phyloP scores from a whole-genome alignment of 2,113 vertebrate genomes.

The Phasianus colchicus region DNA sequence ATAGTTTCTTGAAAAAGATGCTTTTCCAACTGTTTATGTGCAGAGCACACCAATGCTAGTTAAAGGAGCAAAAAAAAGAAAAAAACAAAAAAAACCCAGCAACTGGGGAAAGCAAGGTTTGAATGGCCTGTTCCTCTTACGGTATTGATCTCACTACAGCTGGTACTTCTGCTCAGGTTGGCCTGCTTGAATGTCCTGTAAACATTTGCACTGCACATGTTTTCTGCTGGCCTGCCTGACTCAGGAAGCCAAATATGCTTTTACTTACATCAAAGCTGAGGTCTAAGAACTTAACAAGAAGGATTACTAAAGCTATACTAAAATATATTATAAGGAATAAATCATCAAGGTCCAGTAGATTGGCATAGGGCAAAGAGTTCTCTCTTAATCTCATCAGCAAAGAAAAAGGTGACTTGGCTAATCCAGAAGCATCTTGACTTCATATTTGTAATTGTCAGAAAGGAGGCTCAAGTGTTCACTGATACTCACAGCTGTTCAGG shows the following conservation, averaged over 20 bases:
- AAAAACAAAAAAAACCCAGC: background rate
- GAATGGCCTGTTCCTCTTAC: background rate
- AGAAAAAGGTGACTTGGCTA: background rate
- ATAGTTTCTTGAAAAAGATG: background rate
- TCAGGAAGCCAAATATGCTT: background rate
- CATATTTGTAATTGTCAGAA: background rate
- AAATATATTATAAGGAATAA: background rate
- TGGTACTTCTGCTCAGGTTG: background rate
- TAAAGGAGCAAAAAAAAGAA: background rate
- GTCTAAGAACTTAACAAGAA: background rate
- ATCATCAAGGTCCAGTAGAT: background rate
- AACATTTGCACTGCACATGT: background rate
- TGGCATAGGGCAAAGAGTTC: background rate
- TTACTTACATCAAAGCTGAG: background rate
- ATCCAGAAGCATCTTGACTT: background rate
- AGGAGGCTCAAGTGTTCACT: background rate
- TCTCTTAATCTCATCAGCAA: background rate
- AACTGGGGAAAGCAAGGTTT: background rate
- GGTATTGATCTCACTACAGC: background rate
- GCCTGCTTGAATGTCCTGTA: background rate
- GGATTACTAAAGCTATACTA: background rate
- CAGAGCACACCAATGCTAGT: background rate
- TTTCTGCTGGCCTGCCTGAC: background rate
- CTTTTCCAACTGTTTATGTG: background rate
- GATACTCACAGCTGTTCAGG: background rate